Base-by-base conservation (phyloP, 2,113 vertebrate genomes). In the Tor tambroides region DNA sequence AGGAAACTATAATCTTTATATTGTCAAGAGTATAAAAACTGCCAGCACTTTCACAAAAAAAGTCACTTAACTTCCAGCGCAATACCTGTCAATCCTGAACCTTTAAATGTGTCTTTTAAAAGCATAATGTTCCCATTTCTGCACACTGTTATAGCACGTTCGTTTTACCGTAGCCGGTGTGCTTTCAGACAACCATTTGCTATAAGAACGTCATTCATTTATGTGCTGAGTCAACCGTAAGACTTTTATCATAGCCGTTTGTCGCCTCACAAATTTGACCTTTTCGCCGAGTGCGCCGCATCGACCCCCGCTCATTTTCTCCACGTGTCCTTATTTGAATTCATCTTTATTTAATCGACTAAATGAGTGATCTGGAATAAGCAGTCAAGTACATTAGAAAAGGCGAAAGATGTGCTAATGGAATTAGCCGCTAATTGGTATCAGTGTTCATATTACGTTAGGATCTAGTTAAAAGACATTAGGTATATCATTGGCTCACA, bases 391-490 rank as follows among this genome's bases (percentile, higher is more conserved):
- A 38, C 21, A 38, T 72, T 74, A 74, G 30, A 74, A 84, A 84
- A 56, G 38, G 26, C 26, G 28, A 51, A 8, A 2, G 30, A 43
- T 65, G 30, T 35, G 65, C 46, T 83, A 83, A 84, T 54, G 49
- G 19, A 19, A 78, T 85, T 88, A 85, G 72, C 38, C 1, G 46
- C 46, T 84, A 84, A 72, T 84, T 74, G 30, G 82, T 5, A 1
- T 74, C 67, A 71, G 6, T 56, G 30, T 74, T 84, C 82, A 46
- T 26, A 26, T 21, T 38, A 74, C 6, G 41, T 83, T 83, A 71
- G 21, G 17, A 71, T 83, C 41, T 71, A 71, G 82, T 74, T 84
- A 72, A 71, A n/a, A 84, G 67, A 41, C 67, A 56, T 84, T 72
- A 74, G 30, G 32, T 74, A 72, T 72, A 84, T 74, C 82, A 35